Evolutionary conservation across 2,888 invertebrate species (phyloP).

Genomic region (Callyntrura guangdongensis): DNA sequence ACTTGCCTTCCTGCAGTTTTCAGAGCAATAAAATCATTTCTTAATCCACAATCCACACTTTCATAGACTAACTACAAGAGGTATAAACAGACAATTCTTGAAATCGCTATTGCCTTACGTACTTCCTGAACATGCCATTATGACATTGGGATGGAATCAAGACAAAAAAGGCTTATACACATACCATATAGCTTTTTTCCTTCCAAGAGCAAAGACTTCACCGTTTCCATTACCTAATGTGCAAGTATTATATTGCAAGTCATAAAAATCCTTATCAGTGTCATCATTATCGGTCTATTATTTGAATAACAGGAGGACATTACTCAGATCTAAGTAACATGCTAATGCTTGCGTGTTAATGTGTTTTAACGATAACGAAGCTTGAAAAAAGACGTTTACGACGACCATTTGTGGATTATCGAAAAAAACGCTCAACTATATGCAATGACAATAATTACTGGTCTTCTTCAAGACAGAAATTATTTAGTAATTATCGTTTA

Average conservation of each 20-base stretch:
- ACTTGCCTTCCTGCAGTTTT: constrained; percentile 70
- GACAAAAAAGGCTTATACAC: not conserved
- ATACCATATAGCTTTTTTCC: not conserved
- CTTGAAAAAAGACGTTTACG: not conserved
- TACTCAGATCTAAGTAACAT: constrained; percentile 4
- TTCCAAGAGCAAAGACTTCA: constrained; percentile 4
- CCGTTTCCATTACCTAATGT: not conserved
- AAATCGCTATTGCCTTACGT: constrained; percentile 17
- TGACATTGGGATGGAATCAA: constrained; percentile 30
- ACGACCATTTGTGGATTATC: too few species aligned
- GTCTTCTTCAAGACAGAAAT: too few species aligned
- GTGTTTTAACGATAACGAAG: constrained; percentile 3
- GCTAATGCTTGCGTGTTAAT: constrained; percentile 28
- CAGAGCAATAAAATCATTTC: constrained; percentile 75
- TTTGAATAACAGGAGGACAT: constrained; percentile 58
- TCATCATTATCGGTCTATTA: constrained; percentile 62
- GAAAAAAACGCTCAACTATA: too few species aligned
- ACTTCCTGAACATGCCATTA: not conserved
- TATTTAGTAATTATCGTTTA: too few species aligned
- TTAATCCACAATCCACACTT: constrained; percentile 76
- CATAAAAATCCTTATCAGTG: constrained; percentile 74
- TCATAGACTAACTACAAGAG: constrained; percentile 22
- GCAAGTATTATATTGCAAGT: constrained; percentile 67
- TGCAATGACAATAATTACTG: too few species aligned
- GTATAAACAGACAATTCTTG: constrained; percentile 34